Percentiles rank a stretch among this genome's conserved stretches.
Evolutionary conservation across 2,113 vertebrate species (phyloP).

Genomic region (Argyrosomus japonicus): DNA sequence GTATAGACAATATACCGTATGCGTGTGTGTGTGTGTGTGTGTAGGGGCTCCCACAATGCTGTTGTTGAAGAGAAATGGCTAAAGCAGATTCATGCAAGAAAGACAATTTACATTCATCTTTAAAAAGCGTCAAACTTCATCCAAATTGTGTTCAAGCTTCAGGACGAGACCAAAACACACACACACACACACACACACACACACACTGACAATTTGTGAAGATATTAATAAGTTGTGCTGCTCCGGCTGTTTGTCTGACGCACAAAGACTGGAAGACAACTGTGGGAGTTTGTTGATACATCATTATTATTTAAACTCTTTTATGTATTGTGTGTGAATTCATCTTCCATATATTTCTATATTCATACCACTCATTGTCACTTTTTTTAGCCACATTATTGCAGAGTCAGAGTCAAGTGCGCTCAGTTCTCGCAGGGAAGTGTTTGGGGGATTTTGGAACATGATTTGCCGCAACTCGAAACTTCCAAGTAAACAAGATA

Average conservation of each 20-base stretch:
- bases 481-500: background rate
- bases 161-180: background rate
- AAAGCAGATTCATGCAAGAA: background rate
- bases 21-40: conserved; percentile 9
- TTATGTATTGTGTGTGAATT: background rate
- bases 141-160: background rate
- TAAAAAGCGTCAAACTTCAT: background rate
- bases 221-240: background rate
- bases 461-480: background rate
- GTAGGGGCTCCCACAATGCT: background rate
- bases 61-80: background rate
- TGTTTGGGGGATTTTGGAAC: background rate
- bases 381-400: background rate
- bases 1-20: conserved; percentile 8
- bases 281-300: too few species aligned
- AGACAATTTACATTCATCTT: background rate
- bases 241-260: too few species aligned
- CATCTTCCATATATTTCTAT: background rate
- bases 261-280: too few species aligned
- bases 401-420: background rate
- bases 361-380: background rate
- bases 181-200: background rate
- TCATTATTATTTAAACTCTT: background rate
- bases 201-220: background rate
- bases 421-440: background rate